Evolutionary conservation across 2,888 invertebrate genomes (phyloP), one percentile per base, ranked within the genome.

Genomic region (Dicyrtoma fusca): DNA sequence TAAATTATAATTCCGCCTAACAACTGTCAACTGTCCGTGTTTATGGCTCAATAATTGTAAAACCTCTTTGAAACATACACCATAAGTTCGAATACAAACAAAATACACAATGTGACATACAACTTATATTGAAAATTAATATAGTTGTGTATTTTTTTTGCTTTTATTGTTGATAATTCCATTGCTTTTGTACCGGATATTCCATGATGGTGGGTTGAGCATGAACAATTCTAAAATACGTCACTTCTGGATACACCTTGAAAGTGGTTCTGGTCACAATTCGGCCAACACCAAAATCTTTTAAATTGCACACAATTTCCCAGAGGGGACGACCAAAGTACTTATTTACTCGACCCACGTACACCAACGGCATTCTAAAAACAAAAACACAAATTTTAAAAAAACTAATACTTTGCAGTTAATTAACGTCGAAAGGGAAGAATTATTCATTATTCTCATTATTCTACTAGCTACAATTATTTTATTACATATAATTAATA

Each of bases 281-380:
- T 6, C 80, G 72, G 6, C 78, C 79, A 19, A 69, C 75, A 8
- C 80, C 80, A 68, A 79, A 79, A 55, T 79, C 70, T 53, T 78
- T 80, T 17, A 80, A 69, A 63, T 80, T 80, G 10, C 78, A 45
- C 8, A 79, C 53, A 47, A 80, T 80, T 64, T 80, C 80, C 80
- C 80, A 80, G 49, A 80, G 53, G 11, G 80, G 78, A 3, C 75
- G 65, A 0, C 80, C 80, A 66, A 72, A 74, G 23, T 61, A 53
- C 1, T 45, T 66, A 11, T 74, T 74, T 1, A 45, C 45, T 17
- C 63, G 53, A 1, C 80, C 80, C 51, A 79, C 72, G 69, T 80
- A 80, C 25, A 66, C 45, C n/a, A 76, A 59, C 6, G 76, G 74
- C 76, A 76, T 77, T 53, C 13, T 47, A 14, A 57, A 57, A 34